Conservation (phyloP, 1,140 invertebrate genomes). For the Drosophila pandora region DNA sequence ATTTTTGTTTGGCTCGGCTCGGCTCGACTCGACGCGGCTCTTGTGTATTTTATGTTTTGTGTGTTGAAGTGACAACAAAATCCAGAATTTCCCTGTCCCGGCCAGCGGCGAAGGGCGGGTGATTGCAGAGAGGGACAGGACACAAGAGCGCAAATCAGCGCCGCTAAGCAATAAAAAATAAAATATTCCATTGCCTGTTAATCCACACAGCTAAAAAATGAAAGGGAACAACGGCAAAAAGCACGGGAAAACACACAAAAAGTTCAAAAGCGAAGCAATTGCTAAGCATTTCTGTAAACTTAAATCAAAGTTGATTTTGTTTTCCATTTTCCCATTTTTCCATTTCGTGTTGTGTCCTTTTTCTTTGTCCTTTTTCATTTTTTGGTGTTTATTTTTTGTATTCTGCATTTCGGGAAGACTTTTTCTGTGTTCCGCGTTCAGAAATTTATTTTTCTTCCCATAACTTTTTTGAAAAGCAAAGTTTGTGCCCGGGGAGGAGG, state of each 20-base stretch:
- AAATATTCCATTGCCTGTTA: conserved; percentile 80
- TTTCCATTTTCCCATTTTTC: conserved; percentile 27
- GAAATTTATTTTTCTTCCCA: conserved; percentile 67
- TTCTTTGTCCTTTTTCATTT: conserved; percentile 29
- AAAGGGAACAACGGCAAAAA: conserved; percentile 38
- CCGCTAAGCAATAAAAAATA: conserved; percentile 80
- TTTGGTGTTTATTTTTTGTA: conserved; percentile 32
- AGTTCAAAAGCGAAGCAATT: conserved; percentile 72
- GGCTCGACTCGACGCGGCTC: conserved; percentile 24
- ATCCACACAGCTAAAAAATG: conserved; percentile 63
- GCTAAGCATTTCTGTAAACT: conserved; percentile 82
- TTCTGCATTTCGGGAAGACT: conserved; percentile 30
- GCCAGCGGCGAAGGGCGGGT: not conserved
- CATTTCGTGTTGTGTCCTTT: conserved; percentile 42
- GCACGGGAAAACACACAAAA: conserved; percentile 44
- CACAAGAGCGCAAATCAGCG: conserved; percentile 71
- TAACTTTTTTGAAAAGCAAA: conserved; percentile 47
- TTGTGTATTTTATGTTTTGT: conserved; percentile 60
- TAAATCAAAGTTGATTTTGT: conserved; percentile 81
- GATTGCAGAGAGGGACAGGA: conserved; percentile 22
- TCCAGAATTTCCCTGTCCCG: conserved; percentile 63
- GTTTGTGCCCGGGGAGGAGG: conserved; percentile 13
- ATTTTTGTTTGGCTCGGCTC: conserved; percentile 66
- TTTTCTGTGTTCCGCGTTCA: conserved; percentile 8
- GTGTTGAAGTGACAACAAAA: conserved; percentile 82